Conservation (phyloP, 2,888 invertebrate genomes). For the Tiliacea citrago region DNA sequence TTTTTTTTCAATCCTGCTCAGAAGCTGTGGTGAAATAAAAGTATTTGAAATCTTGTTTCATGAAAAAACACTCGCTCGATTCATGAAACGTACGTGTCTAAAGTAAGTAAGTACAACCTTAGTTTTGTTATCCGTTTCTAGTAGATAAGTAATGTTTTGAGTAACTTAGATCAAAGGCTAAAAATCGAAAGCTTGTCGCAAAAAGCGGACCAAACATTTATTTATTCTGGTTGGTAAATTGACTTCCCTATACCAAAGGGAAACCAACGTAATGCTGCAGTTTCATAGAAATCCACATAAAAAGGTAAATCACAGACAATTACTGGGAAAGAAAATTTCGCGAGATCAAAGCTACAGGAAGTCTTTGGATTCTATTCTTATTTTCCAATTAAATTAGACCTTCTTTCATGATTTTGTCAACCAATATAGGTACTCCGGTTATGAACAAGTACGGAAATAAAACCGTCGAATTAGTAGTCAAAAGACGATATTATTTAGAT, state of each 20-base stretch:
- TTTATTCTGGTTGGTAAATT: slow-evolving; percentile 8
- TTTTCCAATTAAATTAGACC: slow-evolving; percentile 25
- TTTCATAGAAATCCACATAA: background rate
- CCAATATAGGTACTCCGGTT: background rate
- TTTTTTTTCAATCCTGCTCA: no score
- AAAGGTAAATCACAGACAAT: slow-evolving; percentile 30
- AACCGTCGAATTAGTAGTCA: background rate
- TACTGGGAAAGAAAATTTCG: slow-evolving; percentile 27
- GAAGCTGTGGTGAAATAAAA: no score
- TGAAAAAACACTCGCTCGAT: background rate
- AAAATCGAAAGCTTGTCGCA: background rate
- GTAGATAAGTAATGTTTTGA: no score
- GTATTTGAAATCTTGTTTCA: background rate
- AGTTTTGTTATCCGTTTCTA: no score
- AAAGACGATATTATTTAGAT: background rate
- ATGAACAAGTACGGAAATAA: background rate
- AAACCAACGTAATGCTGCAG: slow-evolving; percentile 17
- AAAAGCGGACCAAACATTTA: slow-evolving; percentile 1
- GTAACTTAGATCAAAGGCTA: background rate
- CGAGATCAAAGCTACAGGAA: slow-evolving; percentile 45
- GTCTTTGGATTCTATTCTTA: slow-evolving; percentile 20
- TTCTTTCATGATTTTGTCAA: slow-evolving; percentile 12
- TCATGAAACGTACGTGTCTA: background rate
- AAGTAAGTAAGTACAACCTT: no score
- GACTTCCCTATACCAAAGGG: slow-evolving; percentile 14